A percentile compares a stretch with the other conserved stretches of the same genome.
Evolutionary conservation across 2,113 vertebrate species (phyloP).

Genomic region (Paraplagusia blochii): DNA sequence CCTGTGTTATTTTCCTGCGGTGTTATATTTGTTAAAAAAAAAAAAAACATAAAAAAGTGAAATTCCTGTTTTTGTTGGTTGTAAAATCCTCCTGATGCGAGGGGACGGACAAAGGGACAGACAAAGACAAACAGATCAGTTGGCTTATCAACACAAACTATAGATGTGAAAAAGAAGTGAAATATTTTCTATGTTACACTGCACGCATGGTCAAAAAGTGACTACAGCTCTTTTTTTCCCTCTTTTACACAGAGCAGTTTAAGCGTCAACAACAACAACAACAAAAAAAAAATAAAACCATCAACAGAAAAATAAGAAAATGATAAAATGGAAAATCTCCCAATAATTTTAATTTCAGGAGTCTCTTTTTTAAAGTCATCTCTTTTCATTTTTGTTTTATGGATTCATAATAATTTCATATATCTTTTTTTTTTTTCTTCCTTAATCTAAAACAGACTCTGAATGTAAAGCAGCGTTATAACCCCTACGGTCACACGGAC

Average conservation of each 20-base stretch:
- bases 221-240: conserved; percentile 65
- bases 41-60: conserved; percentile 46
- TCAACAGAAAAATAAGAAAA: conserved; percentile 49
- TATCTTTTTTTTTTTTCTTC: conserved; percentile 55
- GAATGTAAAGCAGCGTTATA: conserved; percentile 76
- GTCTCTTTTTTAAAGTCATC: conserved; percentile 65
- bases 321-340: conserved; percentile 59
- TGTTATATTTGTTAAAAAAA: conserved; percentile 64
- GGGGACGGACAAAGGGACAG: conserved; percentile 72
- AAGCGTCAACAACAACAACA: conserved; percentile 61
- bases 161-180: conserved; percentile 76
- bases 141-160: conserved; percentile 73
- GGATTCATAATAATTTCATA: conserved; percentile 68
- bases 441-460: conserved; percentile 64
- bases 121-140: conserved; percentile 73
- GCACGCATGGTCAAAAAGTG: conserved; percentile 81
- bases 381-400: conserved; percentile 63
- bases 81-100: conserved; percentile 76
- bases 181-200: conserved; percentile 75
- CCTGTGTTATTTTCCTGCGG: conserved; percentile 56
- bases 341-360: conserved; percentile 74
- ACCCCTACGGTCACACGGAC: conserved; percentile 58
- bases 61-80: conserved; percentile 72
- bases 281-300: conserved; percentile 60
- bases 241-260: conserved; percentile 76